Evolutionary conservation across 2,113 vertebrate genomes (phyloP).

Genomic region (Coracopsis vasa): DNA sequence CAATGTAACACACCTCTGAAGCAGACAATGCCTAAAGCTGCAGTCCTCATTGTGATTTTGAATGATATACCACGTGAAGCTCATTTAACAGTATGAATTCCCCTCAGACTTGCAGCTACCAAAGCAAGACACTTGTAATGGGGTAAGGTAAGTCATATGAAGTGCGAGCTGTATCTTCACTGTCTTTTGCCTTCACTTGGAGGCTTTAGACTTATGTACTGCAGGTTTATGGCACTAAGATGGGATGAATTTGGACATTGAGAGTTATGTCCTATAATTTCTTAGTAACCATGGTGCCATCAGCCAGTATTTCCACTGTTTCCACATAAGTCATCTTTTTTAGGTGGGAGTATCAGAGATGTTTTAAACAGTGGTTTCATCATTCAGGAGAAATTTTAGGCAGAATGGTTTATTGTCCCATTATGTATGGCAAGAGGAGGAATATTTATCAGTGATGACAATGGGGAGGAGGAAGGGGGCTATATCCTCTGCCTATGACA

Average conservation of each 20-base stretch:
- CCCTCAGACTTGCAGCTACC: not conserved
- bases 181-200: not conserved
- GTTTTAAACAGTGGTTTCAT: not conserved
- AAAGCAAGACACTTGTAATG: not conserved
- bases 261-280: not conserved
- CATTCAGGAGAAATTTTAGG: not conserved
- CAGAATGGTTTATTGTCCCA: not conserved
- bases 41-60: not conserved
- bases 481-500: not conserved
- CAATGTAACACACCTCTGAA: not conserved
- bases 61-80: not conserved
- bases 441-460: not conserved
- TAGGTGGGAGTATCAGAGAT: not conserved
- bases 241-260: not conserved
- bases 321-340: not conserved
- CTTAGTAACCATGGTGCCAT: not conserved
- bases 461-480: not conserved
- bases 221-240: not conserved
- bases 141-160: not conserved
- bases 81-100: not conserved
- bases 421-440: not conserved
- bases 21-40: not conserved
- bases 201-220: not conserved
- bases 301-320: not conserved
- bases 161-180: not conserved